phyloP scores from a whole-genome alignment of 2,113 vertebrate species.

The Ahaetulla prasina region DNA sequence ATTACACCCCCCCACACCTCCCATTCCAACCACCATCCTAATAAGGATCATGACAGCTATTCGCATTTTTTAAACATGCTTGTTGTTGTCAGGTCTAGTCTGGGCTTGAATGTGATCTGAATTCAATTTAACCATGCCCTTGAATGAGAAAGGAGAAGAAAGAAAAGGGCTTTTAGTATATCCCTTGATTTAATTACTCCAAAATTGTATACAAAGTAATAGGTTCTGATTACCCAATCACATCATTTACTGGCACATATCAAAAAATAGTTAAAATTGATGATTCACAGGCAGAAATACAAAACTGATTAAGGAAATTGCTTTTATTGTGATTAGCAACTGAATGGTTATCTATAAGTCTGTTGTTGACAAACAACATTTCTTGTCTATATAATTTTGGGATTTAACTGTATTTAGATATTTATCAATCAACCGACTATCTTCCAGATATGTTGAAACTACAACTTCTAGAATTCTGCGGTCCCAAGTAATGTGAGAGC shows the following conservation, averaged over 20 bases:
- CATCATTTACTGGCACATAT: neutral
- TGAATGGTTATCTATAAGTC: neutral
- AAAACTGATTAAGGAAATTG: neutral
- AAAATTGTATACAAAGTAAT: constrained; percentile 1
- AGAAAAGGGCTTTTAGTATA: neutral
- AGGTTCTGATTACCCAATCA: neutral
- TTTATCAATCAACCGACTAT: neutral
- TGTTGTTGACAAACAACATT: neutral
- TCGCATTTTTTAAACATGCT: neutral
- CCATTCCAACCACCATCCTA: neutral
- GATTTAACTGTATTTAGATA: neutral
- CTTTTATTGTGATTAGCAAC: neutral
- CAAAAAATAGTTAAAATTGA: neutral
- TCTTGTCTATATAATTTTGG: neutral
- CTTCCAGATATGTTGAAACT: neutral
- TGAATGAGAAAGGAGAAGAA: neutral
- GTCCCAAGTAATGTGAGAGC: neutral
- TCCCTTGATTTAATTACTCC: neutral
- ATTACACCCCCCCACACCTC: no score
- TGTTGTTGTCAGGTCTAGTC: neutral
- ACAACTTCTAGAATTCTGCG: neutral
- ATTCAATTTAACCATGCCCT: neutral
- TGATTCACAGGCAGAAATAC: neutral
- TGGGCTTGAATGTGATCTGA: neutral
- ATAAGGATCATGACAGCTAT: neutral